Conservation (phyloP, 2,113 vertebrate species). For the Odocoileus virginianus region DNA sequence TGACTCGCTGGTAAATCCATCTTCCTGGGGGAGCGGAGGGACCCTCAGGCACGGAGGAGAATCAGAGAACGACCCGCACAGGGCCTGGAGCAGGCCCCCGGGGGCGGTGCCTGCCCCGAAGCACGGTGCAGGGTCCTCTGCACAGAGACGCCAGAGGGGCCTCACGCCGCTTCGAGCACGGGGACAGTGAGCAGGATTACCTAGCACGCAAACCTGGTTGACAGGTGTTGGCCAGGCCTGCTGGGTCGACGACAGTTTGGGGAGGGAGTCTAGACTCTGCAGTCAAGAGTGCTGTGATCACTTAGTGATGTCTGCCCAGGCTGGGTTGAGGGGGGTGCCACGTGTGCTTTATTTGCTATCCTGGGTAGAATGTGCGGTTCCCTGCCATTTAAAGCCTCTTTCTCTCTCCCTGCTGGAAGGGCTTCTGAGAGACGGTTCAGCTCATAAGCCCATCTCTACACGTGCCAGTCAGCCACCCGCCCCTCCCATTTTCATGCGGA, state of each 20-base stretch:
- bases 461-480: accelerated
- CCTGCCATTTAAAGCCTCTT: background rate
- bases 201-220: accelerated
- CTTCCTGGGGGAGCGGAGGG: background rate
- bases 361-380: too few relatives aligned
- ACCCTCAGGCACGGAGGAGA: background rate
- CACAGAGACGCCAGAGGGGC: accelerated
- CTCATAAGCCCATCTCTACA: background rate
- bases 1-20: background rate
- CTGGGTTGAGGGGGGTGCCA: background rate
- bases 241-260: background rate
- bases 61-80: accelerated
- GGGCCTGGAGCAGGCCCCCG: accelerated
- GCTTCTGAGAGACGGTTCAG: background rate
- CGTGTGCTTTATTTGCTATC: background rate
- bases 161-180: accelerated
- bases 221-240: background rate
- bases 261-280: background rate
- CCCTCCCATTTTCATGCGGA: accelerated
- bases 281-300: background rate
- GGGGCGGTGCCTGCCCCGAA: accelerated
- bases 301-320: background rate
- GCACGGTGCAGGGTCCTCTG: background rate
- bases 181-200: background rate
- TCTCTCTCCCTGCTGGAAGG: background rate